Evolutionary conservation across 2,113 vertebrate genomes (phyloP), one percentile per base, ranked within the genome.

Genomic region (Alethe diademata): DNA sequence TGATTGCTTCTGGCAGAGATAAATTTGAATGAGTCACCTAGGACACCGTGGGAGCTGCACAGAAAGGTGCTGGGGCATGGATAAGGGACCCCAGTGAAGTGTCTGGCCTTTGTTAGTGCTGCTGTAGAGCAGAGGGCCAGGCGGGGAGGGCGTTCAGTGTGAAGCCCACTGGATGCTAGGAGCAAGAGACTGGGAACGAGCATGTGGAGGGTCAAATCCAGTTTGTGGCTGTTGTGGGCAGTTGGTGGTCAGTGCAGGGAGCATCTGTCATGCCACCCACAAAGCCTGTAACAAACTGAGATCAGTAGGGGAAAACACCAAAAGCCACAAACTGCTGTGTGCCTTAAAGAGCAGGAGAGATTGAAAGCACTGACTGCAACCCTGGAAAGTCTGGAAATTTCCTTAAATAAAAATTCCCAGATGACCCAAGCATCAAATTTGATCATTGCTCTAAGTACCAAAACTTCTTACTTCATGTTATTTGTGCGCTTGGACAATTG

Each of bases 331-430:
- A 65, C 33, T 93, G 42, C 70, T 67, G 22, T 28, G 43, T 82
- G 60, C 65, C 1, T 0, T 62, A 42, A 71, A 78, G 78, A 88
- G 38, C 50, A 47, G 74, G 71, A 76, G 43, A 50, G n/a, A 36
- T 12, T 83, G 75, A 88, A 92, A 88, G 51, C 75, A 22, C 35
- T 51, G 54, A 71, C 71, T 3, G 0, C 45, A 60, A 20, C 45
- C 47, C 50, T 88, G 88, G 78, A 92, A 93, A 94, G 62, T 35
- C 71, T 3, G 26, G 85, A 94, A 95, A 76, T 95, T 96, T 93
- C 88, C 92, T 80, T 66, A 66, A 73, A 13, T 86, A 79, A 95
- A 96, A 90, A 79, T 66, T 91, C 58, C 66, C 71, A 22, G 8
- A 33, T 93, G 67, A 80, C 54, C 82, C 62, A 86, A 83, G 43